Evolutionary conservation across 2,888 invertebrate genomes (phyloP).

Genomic region (Epirrhoe tristata): DNA sequence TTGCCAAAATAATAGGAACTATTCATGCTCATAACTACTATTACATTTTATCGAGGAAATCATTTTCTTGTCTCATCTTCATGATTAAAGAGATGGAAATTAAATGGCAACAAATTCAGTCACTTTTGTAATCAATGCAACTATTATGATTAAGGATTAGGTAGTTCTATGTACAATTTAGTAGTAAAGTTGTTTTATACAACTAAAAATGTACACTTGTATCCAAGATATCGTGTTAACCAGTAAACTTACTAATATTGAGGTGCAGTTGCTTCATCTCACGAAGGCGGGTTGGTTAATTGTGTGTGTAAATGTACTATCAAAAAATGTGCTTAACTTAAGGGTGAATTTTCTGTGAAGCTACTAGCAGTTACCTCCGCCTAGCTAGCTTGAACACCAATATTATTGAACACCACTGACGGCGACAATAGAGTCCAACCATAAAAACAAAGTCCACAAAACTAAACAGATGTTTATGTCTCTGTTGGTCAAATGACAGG

Average conservation of each 20-base stretch:
- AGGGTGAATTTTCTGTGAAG: too few species aligned
- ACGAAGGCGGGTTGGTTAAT: too few species aligned
- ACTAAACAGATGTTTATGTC: too few species aligned
- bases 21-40: neutral
- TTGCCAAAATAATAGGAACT: neutral
- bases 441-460: too few species aligned
- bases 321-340: too few species aligned
- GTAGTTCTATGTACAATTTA: neutral
- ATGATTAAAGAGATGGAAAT: neutral
- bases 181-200: constrained; percentile 40
- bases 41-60: neutral
- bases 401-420: too few species aligned
- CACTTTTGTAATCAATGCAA: neutral
- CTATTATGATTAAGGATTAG: too few species aligned
- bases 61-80: neutral
- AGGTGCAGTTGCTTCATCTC: neutral
- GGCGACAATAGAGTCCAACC: too few species aligned
- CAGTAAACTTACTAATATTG: neutral
- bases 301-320: too few species aligned
- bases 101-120: neutral
- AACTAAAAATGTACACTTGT: constrained; percentile 51
- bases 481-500: too few species aligned
- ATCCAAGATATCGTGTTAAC: constrained; percentile 46
- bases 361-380: too few species aligned
- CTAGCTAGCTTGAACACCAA: too few species aligned